Conservation (phyloP, 2,113 vertebrate genomes). For the Microcebus lehilahytsara region DNA sequence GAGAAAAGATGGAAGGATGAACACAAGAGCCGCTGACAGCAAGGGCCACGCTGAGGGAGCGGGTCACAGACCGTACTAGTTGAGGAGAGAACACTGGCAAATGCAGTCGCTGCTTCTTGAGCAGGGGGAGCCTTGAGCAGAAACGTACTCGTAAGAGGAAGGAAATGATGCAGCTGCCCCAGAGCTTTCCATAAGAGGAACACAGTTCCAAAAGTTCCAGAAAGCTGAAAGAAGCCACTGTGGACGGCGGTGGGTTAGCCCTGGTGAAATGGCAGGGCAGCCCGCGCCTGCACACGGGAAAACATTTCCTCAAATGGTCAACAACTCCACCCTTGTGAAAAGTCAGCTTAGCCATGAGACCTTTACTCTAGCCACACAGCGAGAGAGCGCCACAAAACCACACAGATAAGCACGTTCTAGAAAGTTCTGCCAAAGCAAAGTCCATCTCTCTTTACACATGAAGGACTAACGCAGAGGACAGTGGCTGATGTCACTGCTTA, state of each 20-base stretch:
- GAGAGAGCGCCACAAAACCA: neutral
- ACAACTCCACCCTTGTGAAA: neutral
- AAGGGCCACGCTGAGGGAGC: neutral
- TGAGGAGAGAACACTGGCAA: neutral
- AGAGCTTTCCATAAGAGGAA: slow-evolving; percentile 37
- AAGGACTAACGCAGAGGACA: neutral
- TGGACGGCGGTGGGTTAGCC: neutral
- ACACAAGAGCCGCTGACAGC: neutral
- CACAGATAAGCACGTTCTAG: neutral
- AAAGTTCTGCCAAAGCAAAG: slow-evolving; percentile 2
- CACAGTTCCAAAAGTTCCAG: neutral
- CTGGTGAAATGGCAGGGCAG: neutral
- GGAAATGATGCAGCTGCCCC: neutral
- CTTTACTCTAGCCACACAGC: neutral
- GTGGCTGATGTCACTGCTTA: neutral
- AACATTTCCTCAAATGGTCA: neutral
- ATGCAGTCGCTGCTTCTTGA: neutral
- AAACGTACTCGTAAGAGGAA: neutral
- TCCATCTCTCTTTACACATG: neutral
- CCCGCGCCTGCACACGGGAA: neutral
- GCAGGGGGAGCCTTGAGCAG: neutral
- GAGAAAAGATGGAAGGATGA: neutral
- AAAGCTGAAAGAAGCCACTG: neutral
- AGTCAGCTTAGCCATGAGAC: neutral
- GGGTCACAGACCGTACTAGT: neutral